These are phyloP conservation scores for Anas platyrhynchos DNA, from an alignment of 2,113 vertebrate species.

Conservation along the genomic window DNA sequence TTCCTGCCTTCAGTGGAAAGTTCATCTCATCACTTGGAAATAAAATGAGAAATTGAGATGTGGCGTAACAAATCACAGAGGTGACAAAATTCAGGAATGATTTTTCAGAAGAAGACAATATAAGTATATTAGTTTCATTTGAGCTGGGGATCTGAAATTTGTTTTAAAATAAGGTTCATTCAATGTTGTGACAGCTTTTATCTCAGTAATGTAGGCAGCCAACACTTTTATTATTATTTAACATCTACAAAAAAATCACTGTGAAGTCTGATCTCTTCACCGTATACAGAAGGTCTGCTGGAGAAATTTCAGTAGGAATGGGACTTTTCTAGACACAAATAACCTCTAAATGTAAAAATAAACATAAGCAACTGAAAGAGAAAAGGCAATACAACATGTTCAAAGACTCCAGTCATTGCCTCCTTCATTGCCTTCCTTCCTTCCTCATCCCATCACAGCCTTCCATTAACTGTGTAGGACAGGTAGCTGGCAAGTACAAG, in stretches of 20 bases:
- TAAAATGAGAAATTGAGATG: background rate
- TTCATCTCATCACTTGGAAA: background rate
- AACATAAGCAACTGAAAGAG: background rate
- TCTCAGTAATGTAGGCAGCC: background rate
- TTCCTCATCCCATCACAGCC: background rate
- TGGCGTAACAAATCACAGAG: background rate
- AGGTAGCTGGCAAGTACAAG: background rate
- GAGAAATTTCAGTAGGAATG: background rate
- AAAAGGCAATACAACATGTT: background rate
- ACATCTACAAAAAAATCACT: background rate
- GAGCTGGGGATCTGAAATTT: background rate
- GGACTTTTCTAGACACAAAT: background rate
- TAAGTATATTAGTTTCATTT: background rate
- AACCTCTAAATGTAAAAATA: background rate
- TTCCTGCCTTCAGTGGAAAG: background rate
- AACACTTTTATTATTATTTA: background rate
- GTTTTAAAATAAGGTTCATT: background rate
- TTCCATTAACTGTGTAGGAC: accelerated
- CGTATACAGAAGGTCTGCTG: background rate
- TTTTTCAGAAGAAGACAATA: background rate
- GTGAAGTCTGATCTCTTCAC: background rate
- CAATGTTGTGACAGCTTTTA: background rate
- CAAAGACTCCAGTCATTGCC: background rate
- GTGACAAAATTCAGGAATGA: background rate
- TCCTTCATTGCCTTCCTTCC: background rate